These are phyloP conservation scores for Rhopalosiphum nymphaeae DNA, from an alignment of 2,888 invertebrate species.

Conservation along the genomic window DNA sequence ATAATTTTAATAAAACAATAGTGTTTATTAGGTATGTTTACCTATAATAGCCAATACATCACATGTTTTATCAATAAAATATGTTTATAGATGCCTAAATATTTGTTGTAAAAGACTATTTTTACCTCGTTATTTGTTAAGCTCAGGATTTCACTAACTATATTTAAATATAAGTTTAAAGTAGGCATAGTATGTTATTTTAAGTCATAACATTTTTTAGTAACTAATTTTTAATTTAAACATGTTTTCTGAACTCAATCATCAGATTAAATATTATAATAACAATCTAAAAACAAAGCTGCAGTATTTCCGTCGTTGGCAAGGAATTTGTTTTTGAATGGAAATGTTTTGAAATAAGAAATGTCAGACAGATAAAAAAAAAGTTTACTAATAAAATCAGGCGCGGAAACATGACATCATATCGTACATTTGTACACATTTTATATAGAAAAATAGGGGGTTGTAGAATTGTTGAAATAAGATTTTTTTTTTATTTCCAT, in stretches of 20 bases:
- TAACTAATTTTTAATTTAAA: constrained; percentile 9
- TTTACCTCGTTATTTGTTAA: background rate
- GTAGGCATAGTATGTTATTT: background rate
- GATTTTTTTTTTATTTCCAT: constrained; percentile 33
- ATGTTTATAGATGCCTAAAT: background rate
- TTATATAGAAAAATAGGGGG: background rate
- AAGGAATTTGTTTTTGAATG: background rate
- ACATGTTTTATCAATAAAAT: background rate
- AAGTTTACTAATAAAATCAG: constrained; percentile 35
- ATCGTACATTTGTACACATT: constrained; percentile 12
- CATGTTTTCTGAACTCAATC: background rate
- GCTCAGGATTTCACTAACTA: background rate
- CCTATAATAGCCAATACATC: background rate
- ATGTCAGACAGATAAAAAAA: background rate
- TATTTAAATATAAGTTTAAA: too few species aligned
- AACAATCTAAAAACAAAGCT: background rate
- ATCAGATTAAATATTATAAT: background rate
- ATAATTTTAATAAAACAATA: background rate
- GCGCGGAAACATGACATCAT: constrained; percentile 9
- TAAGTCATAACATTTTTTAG: background rate
- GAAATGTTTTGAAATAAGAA: constrained; percentile 35
- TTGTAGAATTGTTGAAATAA: background rate
- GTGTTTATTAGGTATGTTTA: background rate
- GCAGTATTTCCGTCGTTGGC: background rate
- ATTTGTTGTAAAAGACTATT: background rate